Evolutionary conservation across 2,888 invertebrate species (phyloP).

Genomic region (Synanthedon myopaeformis): DNA sequence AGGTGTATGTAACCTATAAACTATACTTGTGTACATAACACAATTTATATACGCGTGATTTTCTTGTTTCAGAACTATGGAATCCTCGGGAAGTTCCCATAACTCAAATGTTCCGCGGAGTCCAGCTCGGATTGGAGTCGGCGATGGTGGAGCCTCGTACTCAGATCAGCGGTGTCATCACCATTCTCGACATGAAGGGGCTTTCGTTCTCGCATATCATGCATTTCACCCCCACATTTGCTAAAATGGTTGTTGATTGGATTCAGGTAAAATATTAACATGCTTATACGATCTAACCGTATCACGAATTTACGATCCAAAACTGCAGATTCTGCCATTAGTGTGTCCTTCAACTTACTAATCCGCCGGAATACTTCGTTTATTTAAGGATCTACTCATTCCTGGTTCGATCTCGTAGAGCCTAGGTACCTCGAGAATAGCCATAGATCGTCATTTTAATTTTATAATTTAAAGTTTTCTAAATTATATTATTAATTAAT

Average conservation of each 20-base stretch:
- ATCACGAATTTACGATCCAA: too few species aligned
- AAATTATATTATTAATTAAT: too few species aligned
- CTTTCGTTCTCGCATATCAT: slow-evolving; percentile 78
- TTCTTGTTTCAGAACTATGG: slow-evolving; percentile 74
- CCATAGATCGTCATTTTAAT: too few species aligned
- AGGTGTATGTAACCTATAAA: too few species aligned
- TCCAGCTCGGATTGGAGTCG: slow-evolving; percentile 77
- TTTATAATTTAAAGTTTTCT: too few species aligned
- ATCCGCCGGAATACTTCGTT: too few species aligned
- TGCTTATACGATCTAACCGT: too few species aligned
- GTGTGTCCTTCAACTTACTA: too few species aligned
- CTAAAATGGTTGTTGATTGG: slow-evolving; percentile 78
- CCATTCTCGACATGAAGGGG: slow-evolving; percentile 82
- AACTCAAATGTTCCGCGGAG: slow-evolving; percentile 76
- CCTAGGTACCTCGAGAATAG: too few species aligned
- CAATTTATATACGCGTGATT: background rate
- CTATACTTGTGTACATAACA: background rate
- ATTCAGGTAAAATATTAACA: slow-evolving; percentile 62
- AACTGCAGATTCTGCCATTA: too few species aligned
- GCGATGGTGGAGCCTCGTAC: slow-evolving; percentile 84
- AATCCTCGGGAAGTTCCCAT: slow-evolving; percentile 77
- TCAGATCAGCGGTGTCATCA: slow-evolving; percentile 80
- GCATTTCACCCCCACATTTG: slow-evolving; percentile 84
- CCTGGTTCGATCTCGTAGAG: too few species aligned
- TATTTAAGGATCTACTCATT: too few species aligned